phyloP scores from a whole-genome alignment of 2,113 vertebrate genomes.

The Natator depressus region DNA sequence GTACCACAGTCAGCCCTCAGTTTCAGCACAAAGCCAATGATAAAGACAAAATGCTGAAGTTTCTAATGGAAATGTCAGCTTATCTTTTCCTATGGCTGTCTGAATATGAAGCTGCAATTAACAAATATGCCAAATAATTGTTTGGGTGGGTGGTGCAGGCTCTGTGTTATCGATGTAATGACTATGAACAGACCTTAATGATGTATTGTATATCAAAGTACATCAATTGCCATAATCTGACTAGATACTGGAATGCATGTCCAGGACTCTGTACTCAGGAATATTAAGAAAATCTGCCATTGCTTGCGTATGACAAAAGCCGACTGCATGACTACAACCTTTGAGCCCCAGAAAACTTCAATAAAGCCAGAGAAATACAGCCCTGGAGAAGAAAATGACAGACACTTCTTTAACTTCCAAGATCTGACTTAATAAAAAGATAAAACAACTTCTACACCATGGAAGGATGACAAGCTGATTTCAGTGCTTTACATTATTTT shows the following conservation, averaged over 20 bases:
- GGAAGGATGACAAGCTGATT: rapidly evolving
- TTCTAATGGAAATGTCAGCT: not conserved
- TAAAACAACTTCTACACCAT: not conserved
- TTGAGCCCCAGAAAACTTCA: not conserved
- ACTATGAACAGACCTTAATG: not conserved
- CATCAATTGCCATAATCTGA: not conserved
- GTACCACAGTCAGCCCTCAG: not conserved
- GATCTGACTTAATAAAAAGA: not conserved
- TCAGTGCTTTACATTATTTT: not conserved
- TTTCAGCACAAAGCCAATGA: not conserved
- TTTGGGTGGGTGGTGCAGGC: not conserved
- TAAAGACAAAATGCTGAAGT: not conserved
- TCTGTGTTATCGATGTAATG: not conserved
- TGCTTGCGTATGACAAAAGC: not conserved
- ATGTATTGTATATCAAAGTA: not conserved
- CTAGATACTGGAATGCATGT: not conserved
- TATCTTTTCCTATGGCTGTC: not conserved
- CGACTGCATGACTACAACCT: not conserved
- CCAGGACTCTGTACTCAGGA: constrained; percentile 44
- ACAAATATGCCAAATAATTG: not conserved
- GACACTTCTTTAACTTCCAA: not conserved
- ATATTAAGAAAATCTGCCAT: not conserved
- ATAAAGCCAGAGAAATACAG: not conserved
- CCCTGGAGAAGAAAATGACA: not conserved
- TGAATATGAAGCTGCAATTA: not conserved